Evolutionary conservation across 2,797 vertebrate genomes (phyloP).

Genomic region (Trachurus trachurus): DNA sequence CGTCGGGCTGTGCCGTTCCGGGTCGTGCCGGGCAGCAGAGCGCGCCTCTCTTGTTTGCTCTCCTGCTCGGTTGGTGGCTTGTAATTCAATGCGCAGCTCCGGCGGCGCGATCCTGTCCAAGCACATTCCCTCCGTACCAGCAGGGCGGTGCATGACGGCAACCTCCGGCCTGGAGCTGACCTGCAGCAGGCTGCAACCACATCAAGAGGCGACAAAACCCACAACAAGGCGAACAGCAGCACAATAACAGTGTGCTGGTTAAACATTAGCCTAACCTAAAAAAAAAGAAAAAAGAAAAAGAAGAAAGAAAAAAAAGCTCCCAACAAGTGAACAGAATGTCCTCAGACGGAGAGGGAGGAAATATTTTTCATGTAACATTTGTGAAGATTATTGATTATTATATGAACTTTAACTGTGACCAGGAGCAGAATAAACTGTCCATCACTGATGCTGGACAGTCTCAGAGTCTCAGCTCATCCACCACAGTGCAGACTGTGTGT

Average conservation of each 20-base stretch:
- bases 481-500: neutral
- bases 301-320: neutral
- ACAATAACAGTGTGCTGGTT: neutral
- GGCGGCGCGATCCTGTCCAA: slow-evolving; percentile 78
- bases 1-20: neutral
- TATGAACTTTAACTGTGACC: no score
- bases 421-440: neutral
- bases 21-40: slow-evolving; percentile 14
- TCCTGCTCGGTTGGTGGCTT: slow-evolving; percentile 74
- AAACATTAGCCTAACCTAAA: neutral
- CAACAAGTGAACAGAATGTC: neutral
- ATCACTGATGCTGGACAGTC: neutral
- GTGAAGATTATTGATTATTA: no score
- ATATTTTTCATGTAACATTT: neutral
- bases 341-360: neutral
- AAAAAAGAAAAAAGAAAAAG: no score
- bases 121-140: slow-evolving; percentile 74
- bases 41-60: slow-evolving; percentile 43
- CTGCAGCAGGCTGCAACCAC: slow-evolving; percentile 26
- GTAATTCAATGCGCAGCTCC: slow-evolving; percentile 81
- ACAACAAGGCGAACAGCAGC: neutral
- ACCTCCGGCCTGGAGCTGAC: slow-evolving; percentile 29
- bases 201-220: neutral
- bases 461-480: neutral
- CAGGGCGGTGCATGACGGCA: slow-evolving; percentile 14